Evolutionary conservation across 1,140 invertebrate species (phyloP).

Genomic region (Bradynema listronoti): DNA sequence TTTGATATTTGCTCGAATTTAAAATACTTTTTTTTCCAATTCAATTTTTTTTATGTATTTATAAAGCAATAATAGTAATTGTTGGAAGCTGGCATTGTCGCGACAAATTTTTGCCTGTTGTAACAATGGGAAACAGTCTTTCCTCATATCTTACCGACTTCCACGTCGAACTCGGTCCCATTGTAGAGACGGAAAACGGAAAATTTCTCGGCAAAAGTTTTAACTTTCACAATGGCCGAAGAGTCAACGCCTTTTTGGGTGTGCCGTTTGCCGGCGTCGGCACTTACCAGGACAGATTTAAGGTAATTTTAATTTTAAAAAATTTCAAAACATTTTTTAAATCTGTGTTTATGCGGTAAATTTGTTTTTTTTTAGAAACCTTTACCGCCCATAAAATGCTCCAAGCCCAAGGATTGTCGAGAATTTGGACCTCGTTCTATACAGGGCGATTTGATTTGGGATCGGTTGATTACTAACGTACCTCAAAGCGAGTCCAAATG

Average conservation of each 20-base stretch:
- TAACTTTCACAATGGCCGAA: conserved; percentile 19
- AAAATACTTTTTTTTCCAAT: no score
- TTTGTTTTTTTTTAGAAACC: conserved; percentile 33
- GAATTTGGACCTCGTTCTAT: conserved; percentile 29
- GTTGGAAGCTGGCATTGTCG: no score
- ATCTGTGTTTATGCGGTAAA: conserved; percentile 1
- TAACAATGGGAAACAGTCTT: not conserved
- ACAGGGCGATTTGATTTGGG: conserved; percentile 29
- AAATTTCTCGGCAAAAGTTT: conserved; percentile 36
- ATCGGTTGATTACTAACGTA: conserved; percentile 26
- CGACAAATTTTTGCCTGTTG: not conserved
- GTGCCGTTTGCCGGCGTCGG: conserved; percentile 47
- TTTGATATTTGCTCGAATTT: no score
- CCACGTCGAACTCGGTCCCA: conserved; percentile 1
- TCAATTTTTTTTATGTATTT: no score
- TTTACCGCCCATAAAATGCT: conserved; percentile 23
- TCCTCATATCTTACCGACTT: no score
- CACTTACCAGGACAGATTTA: conserved; percentile 36
- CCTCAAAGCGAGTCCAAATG: conserved; percentile 26
- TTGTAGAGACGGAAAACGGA: conserved; percentile 22
- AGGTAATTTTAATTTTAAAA: conserved; percentile 28
- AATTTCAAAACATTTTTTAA: not conserved
- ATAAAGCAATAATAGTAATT: no score
- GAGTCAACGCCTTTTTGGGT: conserved; percentile 47
- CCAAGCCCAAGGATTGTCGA: conserved; percentile 22